Evolutionary conservation across 2,797 vertebrate genomes (phyloP).

Genomic region (Emydoidea blandingii): DNA sequence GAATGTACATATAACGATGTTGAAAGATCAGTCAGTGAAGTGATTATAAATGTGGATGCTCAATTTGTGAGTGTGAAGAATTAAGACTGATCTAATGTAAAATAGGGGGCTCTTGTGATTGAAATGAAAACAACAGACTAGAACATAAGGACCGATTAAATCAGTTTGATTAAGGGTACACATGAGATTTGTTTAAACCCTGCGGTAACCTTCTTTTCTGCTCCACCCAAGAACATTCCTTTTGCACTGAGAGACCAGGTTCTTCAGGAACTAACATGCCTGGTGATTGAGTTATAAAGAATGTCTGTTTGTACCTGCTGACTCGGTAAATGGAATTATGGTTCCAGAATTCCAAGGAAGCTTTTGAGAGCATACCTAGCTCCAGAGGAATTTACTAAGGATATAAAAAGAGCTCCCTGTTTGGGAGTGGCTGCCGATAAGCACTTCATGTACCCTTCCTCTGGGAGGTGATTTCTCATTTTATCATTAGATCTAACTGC

Average conservation of each 20-base stretch:
- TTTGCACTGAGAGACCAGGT: not conserved
- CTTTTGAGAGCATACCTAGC: not conserved
- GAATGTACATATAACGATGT: not conserved
- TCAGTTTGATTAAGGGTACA: not conserved
- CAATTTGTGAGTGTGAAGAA: not conserved
- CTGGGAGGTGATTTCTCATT: not conserved
- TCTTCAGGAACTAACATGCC: slow-evolving; percentile 11
- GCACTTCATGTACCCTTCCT: not conserved
- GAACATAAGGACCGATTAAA: not conserved
- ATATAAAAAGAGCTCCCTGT: not conserved
- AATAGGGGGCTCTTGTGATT: not conserved
- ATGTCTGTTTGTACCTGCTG: not conserved
- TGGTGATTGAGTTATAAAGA: not conserved
- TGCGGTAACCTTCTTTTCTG: not conserved
- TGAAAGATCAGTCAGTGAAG: not conserved
- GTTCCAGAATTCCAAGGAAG: not conserved
- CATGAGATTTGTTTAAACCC: slow-evolving; percentile 1
- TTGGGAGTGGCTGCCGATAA: not conserved
- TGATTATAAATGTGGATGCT: not conserved
- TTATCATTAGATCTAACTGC: not conserved
- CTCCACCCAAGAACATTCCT: not conserved
- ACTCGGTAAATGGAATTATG: rapidly evolving
- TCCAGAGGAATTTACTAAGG: not conserved
- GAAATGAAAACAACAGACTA: not conserved
- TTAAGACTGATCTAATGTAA: not conserved